Conservation (phyloP, 2,888 invertebrate genomes). For the Phorcus lineatus region DNA sequence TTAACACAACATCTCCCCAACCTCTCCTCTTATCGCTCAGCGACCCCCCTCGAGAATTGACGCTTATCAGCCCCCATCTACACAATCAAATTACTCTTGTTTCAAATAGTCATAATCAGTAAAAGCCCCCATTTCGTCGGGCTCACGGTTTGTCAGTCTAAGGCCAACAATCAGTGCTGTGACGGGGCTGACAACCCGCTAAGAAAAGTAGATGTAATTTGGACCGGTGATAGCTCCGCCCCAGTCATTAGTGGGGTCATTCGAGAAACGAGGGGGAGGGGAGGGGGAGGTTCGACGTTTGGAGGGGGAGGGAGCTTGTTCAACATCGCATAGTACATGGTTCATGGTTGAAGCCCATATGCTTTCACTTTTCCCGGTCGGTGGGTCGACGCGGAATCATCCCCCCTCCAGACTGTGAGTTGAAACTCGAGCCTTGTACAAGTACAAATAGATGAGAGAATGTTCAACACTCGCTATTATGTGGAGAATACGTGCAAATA, state of each 20-base stretch:
- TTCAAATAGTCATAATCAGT: background rate
- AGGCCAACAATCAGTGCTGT: background rate
- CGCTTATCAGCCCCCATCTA: background rate
- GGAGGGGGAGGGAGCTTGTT: background rate
- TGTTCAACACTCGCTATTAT: slow-evolving; percentile 16
- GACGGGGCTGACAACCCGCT: background rate
- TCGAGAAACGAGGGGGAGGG: slow-evolving; percentile 3
- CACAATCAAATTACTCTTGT: slow-evolving; percentile 13
- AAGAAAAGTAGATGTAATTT: slow-evolving; percentile 22
- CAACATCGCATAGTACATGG: background rate
- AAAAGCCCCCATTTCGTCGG: background rate
- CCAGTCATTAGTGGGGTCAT: slow-evolving; percentile 10
- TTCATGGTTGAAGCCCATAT: slow-evolving; percentile 8
- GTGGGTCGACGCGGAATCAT: background rate
- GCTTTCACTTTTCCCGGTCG: slow-evolving; percentile 1
- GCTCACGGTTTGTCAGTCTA: background rate
- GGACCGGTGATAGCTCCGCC: slow-evolving; percentile 10
- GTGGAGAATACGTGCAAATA: background rate
- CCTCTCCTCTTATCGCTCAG: background rate
- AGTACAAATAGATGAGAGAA: slow-evolving; percentile 13
- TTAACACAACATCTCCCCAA: background rate
- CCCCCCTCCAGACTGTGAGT: background rate
- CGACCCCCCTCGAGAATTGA: background rate
- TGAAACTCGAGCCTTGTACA: slow-evolving; percentile 1
- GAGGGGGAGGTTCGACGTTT: background rate